Evolutionary conservation across 2,797 vertebrate species (phyloP).

Genomic region (Artibeus lituratus): DNA sequence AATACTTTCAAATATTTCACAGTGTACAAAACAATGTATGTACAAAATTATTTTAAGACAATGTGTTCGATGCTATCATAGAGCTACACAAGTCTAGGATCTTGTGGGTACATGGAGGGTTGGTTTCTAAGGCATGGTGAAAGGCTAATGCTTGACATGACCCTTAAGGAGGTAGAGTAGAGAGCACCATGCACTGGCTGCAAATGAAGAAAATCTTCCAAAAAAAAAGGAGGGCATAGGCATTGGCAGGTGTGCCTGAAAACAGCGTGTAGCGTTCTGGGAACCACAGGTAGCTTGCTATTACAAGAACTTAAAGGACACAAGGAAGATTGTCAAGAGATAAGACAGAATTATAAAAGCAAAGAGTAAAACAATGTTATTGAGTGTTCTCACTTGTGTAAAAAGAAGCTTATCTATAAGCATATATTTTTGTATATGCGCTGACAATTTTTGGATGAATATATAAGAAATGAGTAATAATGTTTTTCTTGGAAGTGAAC

Average conservation of each 20-base stretch:
- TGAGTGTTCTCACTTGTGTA: neutral
- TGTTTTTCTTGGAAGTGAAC: neutral
- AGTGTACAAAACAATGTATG: neutral
- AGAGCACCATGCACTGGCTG: neutral
- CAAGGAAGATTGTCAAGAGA: neutral
- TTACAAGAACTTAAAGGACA: neutral
- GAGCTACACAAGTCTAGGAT: neutral
- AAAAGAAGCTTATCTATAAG: neutral
- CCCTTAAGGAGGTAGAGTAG: neutral
- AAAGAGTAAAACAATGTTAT: neutral
- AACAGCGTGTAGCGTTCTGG: neutral
- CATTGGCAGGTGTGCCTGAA: neutral
- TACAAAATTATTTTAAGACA: neutral
- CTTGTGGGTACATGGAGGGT: neutral
- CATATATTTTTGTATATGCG: neutral
- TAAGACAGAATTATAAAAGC: neutral
- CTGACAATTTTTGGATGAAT: neutral
- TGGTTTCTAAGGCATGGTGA: neutral
- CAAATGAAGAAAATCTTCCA: neutral
- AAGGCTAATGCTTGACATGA: neutral
- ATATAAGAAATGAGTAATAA: neutral
- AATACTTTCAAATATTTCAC: neutral
- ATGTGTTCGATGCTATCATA: neutral
- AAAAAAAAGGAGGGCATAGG: neutral
- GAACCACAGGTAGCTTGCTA: neutral